phyloP scores from a whole-genome alignment of 2,888 invertebrate genomes.

The Diplazon laetatorius region DNA sequence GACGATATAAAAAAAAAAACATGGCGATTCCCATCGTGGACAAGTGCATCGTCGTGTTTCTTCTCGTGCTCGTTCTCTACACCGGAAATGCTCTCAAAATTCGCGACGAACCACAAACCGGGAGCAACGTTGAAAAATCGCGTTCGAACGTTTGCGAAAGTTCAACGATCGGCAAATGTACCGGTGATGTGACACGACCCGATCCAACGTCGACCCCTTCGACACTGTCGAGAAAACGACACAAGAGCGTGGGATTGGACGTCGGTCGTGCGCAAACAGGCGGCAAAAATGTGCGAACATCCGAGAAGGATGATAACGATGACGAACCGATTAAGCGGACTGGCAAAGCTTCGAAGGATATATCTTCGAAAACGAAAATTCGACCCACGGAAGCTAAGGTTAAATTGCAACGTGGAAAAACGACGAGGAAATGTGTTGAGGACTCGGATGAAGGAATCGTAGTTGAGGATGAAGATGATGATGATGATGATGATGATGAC shows the following conservation, averaged over 20 bases:
- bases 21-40: constrained; percentile 78
- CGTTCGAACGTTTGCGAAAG: constrained; percentile 51
- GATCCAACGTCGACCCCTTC: constrained; percentile 28
- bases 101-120: constrained; percentile 70
- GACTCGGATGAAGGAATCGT: constrained; percentile 58
- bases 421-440: constrained; percentile 13
- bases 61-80: constrained; percentile 73
- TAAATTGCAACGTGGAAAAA: constrained; percentile 25
- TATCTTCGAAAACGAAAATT: constrained; percentile 11
- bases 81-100: constrained; percentile 76
- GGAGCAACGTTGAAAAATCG: constrained; percentile 48
- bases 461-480: constrained; percentile 76
- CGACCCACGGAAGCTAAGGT: constrained; percentile 12
- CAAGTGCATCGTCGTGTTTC: constrained; percentile 72
- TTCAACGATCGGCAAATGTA: constrained; percentile 70
- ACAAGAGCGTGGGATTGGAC: constrained; percentile 38
- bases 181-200: constrained; percentile 51
- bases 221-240: constrained; percentile 43
- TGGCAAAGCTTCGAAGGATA: not conserved
- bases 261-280: constrained; percentile 66
- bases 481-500: constrained; percentile 59
- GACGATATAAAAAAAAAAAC: constrained; percentile 70
- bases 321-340: constrained; percentile 4
- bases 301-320: constrained; percentile 69
- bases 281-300: constrained; percentile 70